These are phyloP conservation scores for Otus sunia DNA, from an alignment of 2,113 vertebrate species.

Conservation along the genomic window DNA sequence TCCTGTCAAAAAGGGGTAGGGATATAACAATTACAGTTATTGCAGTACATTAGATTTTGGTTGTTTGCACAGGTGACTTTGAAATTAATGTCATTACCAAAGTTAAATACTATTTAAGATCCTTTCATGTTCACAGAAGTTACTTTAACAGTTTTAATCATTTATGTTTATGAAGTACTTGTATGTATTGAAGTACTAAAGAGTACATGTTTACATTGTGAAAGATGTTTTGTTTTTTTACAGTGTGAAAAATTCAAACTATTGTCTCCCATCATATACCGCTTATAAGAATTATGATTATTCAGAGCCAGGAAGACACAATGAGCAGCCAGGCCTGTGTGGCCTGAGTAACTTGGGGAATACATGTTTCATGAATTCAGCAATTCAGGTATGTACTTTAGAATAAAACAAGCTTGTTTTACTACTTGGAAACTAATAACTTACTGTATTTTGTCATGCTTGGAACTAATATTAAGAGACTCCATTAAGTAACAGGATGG, in stretches of 20 bases:
- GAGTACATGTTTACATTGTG: constrained; percentile 46
- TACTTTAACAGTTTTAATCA: neutral
- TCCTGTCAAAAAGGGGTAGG: constrained; percentile 73
- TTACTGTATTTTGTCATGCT: neutral
- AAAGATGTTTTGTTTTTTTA: constrained; percentile 65
- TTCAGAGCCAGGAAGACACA: constrained; percentile 90
- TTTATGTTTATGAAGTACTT: constrained; percentile 11
- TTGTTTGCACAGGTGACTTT: constrained; percentile 15
- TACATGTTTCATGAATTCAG: constrained; percentile 99
- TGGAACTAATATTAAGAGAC: neutral
- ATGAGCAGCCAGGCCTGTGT: constrained; percentile 92
- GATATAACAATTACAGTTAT: constrained; percentile 34
- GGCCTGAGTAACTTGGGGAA: constrained; percentile 98
- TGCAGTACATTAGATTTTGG: constrained; percentile 17
- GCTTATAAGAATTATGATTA: constrained; percentile 95
- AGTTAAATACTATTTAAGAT: neutral
- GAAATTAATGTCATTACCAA: neutral
- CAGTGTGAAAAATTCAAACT: constrained; percentile 98
- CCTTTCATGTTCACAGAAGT: neutral
- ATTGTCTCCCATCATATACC: constrained; percentile 92
- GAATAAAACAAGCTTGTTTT: neutral
- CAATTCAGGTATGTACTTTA: constrained; percentile 89
- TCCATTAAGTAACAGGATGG: neutral
- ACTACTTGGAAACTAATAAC: neutral
- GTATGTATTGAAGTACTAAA: neutral